These are phyloP conservation scores for Labrus mixtus DNA, from an alignment of 2,113 vertebrate genomes.

Conservation along the genomic window DNA sequence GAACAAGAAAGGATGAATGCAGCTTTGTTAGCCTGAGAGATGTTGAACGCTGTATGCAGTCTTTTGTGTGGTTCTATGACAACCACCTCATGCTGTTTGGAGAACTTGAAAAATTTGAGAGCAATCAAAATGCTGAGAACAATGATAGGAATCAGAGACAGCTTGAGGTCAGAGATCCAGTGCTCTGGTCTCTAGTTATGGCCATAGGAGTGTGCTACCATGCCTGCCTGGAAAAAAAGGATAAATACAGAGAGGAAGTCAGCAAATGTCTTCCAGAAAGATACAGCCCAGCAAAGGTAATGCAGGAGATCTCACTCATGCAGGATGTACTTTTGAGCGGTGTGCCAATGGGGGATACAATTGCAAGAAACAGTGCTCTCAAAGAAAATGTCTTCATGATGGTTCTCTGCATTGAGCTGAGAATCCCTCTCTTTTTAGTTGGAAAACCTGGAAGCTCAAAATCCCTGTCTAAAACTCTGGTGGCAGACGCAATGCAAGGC, in stretches of 20 bases:
- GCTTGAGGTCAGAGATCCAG: slow-evolving; percentile 33
- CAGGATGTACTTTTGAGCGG: slow-evolving; percentile 92
- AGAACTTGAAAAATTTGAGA: slow-evolving; percentile 75
- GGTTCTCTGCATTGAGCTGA: slow-evolving; percentile 95
- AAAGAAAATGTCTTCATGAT: slow-evolving; percentile 99
- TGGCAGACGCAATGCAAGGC: slow-evolving; percentile 96
- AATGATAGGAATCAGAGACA: slow-evolving; percentile 23
- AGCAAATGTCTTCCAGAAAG: slow-evolving; percentile 77
- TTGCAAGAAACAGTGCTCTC: slow-evolving; percentile 92
- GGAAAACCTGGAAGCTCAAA: slow-evolving; percentile 99
- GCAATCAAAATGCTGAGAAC: not conserved
- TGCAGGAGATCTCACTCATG: slow-evolving; percentile 87
- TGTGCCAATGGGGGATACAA: slow-evolving; percentile 87
- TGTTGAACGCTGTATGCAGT: slow-evolving; percentile 93
- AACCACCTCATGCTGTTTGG: slow-evolving; percentile 80
- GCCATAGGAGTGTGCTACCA: slow-evolving; percentile 94
- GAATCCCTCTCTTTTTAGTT: slow-evolving; percentile 95
- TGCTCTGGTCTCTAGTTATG: slow-evolving; percentile 92
- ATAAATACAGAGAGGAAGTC: slow-evolving; percentile 83
- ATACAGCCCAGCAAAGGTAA: slow-evolving; percentile 78
- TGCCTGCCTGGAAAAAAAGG: slow-evolving; percentile 90
- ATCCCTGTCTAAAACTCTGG: slow-evolving; percentile 96
- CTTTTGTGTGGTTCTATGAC: slow-evolving; percentile 90
- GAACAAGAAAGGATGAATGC: slow-evolving; percentile 86
- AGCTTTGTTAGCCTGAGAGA: slow-evolving; percentile 96